Evolutionary conservation across 2,797 vertebrate genomes (phyloP), one percentile per base, ranked within the genome.

Genomic region (Alosa sapidissima): DNA sequence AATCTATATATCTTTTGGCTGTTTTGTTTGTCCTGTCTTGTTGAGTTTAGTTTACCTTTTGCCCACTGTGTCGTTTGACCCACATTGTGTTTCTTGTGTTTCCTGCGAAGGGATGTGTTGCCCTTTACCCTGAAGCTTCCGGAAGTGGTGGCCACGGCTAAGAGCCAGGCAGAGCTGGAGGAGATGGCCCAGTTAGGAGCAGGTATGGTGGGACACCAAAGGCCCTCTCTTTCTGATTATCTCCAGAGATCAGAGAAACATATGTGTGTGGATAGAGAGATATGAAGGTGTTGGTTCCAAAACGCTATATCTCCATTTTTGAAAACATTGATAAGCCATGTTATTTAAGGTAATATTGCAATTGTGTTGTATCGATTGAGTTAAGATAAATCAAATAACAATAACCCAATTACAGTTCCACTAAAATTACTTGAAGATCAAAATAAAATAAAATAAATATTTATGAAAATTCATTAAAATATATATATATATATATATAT

Each of bases 111-210:
- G 91, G 98, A 99, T 68, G 97, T 99, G 86, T 92, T 99, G 89
- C 97, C 97, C 0, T 98, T 97, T 91, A 97, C 96, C 33, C 94
- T 99, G 93, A 97, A 96, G 92, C 92, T 99, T 83, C 97, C 97
- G 83, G 94, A 95, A 85, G 94, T 94, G 85, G 95, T 99, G 81
- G 88, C 95, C 86, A 90, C 93, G 88, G 96, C 97, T 87, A 95
- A 93, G 89, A 96, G 95, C 0, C 94, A 96, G 86, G 91, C 93
- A 81, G 95, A 97, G 51, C 97, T 98, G 11, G 96, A 97, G 91
- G 94, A 96, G 88, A 87, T 98, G 82, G 95, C 96, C 85, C 96
- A 97, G 88, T 93, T 96, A 36, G 97, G 97, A 93, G 89, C 97
- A 91, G 96, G 98, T 99, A 93, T 51, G 45, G 65, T 47, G 33